Evolutionary conservation across 2,797 vertebrate species (phyloP).

Genomic region (Cynopterus sphinx): DNA sequence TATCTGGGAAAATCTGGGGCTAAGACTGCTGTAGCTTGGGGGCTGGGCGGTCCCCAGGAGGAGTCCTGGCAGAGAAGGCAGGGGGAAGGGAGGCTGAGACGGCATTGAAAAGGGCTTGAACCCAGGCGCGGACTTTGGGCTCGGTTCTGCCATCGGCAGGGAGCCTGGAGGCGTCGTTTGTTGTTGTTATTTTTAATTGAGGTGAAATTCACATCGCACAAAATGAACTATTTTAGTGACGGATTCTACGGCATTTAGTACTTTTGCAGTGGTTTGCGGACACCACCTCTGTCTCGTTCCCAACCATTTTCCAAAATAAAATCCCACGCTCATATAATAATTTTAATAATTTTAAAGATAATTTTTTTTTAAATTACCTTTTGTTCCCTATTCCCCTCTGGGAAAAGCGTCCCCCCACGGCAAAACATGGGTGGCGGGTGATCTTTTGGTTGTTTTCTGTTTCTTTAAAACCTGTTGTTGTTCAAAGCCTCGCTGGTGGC

Average conservation of each 20-base stretch:
- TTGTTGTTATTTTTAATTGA: neutral
- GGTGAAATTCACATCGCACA: neutral
- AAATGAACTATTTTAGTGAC: neutral
- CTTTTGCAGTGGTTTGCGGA: neutral
- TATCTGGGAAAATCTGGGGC: neutral
- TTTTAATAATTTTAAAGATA: neutral
- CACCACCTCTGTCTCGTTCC: neutral
- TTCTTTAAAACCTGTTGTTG: neutral
- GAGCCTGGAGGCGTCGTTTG: neutral
- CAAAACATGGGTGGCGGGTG: neutral
- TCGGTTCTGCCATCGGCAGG: too few species aligned
- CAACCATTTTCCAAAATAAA: neutral
- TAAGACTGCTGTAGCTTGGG: rapidly evolving
- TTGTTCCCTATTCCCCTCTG: neutral
- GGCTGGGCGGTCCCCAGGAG: neutral
- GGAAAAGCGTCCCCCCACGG: neutral
- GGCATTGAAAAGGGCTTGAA: neutral
- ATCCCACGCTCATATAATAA: too few species aligned
- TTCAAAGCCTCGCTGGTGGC: neutral
- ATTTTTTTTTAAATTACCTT: neutral
- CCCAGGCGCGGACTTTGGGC: neutral
- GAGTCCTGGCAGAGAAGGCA: neutral
- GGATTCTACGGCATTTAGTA: neutral
- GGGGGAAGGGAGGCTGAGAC: too few species aligned
- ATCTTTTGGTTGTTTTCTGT: neutral